These are phyloP conservation scores for Castor canadensis DNA, from an alignment of 2,113 vertebrate genomes.

Conservation along the genomic window DNA sequence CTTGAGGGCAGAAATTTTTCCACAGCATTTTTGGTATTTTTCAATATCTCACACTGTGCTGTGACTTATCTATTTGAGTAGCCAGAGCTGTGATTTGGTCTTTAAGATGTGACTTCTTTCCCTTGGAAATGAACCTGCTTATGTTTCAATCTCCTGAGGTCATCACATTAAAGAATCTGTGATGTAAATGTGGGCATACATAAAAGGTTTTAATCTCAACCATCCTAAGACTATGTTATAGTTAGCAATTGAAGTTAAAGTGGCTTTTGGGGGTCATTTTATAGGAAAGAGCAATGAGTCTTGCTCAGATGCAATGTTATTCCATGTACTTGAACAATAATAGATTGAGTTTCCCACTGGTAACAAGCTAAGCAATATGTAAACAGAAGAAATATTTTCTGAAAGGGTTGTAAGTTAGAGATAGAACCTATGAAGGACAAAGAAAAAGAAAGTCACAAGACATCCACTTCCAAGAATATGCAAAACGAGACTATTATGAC, in stretches of 20 bases:
- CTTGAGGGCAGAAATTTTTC: constrained; percentile 37
- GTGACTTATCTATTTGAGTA: constrained; percentile 38
- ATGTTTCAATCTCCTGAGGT: not conserved
- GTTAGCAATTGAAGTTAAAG: constrained; percentile 15
- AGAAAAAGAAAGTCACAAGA: not conserved
- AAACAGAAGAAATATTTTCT: constrained; percentile 7
- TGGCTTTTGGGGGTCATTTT: constrained; percentile 23
- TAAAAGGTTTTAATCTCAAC: constrained; percentile 14
- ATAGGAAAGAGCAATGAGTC: constrained; percentile 1
- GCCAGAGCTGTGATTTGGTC: constrained; percentile 17
- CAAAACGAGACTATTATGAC: not conserved
- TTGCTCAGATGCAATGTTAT: constrained; percentile 31
- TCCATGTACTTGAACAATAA: constrained; percentile 1
- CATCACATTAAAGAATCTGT: not conserved
- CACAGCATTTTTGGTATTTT: constrained; percentile 25
- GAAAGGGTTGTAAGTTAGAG: not conserved
- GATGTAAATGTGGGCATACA: constrained; percentile 36
- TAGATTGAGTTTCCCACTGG: not conserved
- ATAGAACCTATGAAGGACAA: not conserved
- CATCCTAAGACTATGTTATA: not conserved
- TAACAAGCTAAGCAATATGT: not conserved
- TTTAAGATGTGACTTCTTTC: not conserved
- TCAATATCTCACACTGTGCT: constrained; percentile 22
- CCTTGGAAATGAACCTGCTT: constrained; percentile 16
- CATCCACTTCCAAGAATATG: not conserved